These are phyloP conservation scores for Champsocephalus gunnari DNA, from an alignment of 2,797 vertebrate genomes.

Conservation along the genomic window DNA sequence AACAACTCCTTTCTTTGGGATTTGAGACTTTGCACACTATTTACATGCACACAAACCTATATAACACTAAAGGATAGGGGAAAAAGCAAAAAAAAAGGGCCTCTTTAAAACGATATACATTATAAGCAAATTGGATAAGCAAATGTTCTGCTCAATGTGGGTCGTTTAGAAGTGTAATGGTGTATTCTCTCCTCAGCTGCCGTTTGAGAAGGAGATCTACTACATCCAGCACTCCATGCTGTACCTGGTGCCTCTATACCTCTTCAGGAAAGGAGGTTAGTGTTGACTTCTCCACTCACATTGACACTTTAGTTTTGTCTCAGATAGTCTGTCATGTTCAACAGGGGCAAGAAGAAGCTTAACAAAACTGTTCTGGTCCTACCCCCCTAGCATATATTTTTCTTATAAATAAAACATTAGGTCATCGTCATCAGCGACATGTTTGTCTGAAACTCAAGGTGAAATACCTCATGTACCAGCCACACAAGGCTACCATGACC, in stretches of 20 bases:
- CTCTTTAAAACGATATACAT: too few species aligned
- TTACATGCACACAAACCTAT: too few species aligned
- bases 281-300: conserved; percentile 2
- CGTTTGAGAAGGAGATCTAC: conserved; percentile 97
- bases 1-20: too few species aligned
- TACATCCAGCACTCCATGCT: conserved; percentile 99
- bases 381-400: too few species aligned
- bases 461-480: neutral
- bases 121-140: neutral
- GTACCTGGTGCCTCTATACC: conserved; percentile 96
- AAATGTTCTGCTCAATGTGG: neutral
- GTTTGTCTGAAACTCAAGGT: neutral
- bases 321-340: too few species aligned
- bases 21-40: too few species aligned
- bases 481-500: neutral
- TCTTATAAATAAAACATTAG: too few species aligned
- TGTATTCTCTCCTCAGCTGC: conserved; percentile 86
- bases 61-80: too few species aligned
- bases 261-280: conserved; percentile 97
- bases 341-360: too few species aligned
- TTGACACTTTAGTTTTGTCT: neutral
- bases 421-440: too few species aligned
- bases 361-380: too few species aligned
- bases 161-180: neutral
- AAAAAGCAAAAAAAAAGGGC: too few species aligned